These are phyloP conservation scores for Rhyacichthys aspro DNA, from an alignment of 2,797 vertebrate species.

Conservation along the genomic window DNA sequence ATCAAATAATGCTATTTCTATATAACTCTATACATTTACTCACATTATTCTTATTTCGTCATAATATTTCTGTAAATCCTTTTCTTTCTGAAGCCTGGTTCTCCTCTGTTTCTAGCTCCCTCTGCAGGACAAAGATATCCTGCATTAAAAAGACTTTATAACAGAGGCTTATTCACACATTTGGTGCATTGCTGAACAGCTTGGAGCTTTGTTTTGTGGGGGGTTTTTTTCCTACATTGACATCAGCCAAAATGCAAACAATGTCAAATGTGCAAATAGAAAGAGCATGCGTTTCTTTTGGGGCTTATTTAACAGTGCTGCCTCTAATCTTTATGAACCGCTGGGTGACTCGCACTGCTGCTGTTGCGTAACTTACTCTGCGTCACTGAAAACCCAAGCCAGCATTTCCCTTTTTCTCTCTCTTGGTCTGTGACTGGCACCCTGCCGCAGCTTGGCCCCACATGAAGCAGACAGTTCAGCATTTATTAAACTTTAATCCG, in stretches of 20 bases:
- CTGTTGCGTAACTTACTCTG: constrained; percentile 85
- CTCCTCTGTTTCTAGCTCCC: neutral
- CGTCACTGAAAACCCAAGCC: constrained; percentile 65
- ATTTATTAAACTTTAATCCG: constrained; percentile 39
- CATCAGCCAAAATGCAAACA: constrained; percentile 24
- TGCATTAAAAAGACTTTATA: neutral
- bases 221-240: constrained; percentile 26
- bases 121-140: constrained; percentile 2
- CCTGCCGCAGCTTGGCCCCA: constrained; percentile 17
- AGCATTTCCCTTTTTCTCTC: constrained; percentile 33
- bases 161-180: constrained; percentile 8
- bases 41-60: no score
- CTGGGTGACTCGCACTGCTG: constrained; percentile 79
- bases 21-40: no score
- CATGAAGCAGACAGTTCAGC: constrained; percentile 32
- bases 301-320: constrained; percentile 33
- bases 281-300: constrained; percentile 9
- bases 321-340: constrained; percentile 74
- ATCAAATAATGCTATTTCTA: no score
- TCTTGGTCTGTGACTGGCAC: constrained; percentile 20
- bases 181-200: constrained; percentile 30
- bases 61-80: no score
- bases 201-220: constrained; percentile 8
- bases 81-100: neutral
- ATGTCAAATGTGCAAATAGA: constrained; percentile 14